phyloP scores from a whole-genome alignment of 2,888 invertebrate species.

The Epistrophella euchroma region DNA sequence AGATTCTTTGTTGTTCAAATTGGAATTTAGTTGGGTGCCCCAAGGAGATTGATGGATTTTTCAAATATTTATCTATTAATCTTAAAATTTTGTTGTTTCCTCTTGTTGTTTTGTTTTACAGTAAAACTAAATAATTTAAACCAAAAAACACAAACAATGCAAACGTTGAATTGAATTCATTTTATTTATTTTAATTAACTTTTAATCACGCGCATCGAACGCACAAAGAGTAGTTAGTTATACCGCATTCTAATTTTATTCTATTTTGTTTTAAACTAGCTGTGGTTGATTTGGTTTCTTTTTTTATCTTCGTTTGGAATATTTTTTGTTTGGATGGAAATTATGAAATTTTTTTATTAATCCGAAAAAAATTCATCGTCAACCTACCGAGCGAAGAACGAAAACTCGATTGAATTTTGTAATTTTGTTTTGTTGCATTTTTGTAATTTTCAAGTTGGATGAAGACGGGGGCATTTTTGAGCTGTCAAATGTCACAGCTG shows the following conservation, averaged over 20 bases:
- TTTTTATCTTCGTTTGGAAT: constrained; percentile 1
- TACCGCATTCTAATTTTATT: constrained; percentile 22
- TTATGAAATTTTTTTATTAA: constrained; percentile 20
- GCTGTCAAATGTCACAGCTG: constrained; percentile 19
- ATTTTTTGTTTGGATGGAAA: constrained; percentile 2
- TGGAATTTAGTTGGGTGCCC: constrained; percentile 1
- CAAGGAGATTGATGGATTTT: constrained; percentile 20
- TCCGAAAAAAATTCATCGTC: constrained; percentile 55
- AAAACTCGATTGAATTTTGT: constrained; percentile 64
- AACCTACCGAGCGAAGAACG: constrained; percentile 56
- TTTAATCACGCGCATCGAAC: constrained; percentile 20
- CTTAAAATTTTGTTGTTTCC: background rate
- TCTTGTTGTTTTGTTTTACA: background rate
- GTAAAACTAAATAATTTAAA: constrained; percentile 8
- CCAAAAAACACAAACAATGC: constrained; percentile 16
- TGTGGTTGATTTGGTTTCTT: background rate
- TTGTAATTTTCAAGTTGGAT: constrained; percentile 36
- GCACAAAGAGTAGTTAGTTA: background rate
- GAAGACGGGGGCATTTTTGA: constrained; percentile 10
- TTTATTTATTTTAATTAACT: constrained; percentile 3
- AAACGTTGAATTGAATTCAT: constrained; percentile 24
- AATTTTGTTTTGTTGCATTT: constrained; percentile 54
- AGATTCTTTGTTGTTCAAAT: constrained; percentile 34
- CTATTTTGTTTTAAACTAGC: background rate
- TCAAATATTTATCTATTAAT: constrained; percentile 22